These are phyloP conservation scores for Athrips mouffetella DNA, from an alignment of 2,888 invertebrate genomes.

Conservation along the genomic window DNA sequence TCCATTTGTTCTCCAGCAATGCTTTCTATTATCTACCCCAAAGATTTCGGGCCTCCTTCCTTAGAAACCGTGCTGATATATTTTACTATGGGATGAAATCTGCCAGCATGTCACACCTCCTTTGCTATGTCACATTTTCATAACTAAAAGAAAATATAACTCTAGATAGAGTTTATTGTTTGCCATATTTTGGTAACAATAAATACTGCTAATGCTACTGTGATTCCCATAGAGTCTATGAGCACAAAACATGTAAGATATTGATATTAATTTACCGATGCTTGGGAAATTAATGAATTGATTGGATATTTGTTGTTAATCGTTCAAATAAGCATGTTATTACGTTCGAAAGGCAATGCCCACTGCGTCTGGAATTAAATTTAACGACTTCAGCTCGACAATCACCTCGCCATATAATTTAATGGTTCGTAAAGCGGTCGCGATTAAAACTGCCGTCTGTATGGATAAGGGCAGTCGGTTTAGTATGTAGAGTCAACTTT, in stretches of 20 bases:
- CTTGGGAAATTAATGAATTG: no score
- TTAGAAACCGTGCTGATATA: slow-evolving; percentile 3
- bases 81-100: no score
- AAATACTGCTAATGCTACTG: no score
- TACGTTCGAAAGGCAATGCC: slow-evolving; percentile 27
- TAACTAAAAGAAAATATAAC: no score
- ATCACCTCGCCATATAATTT: slow-evolving; percentile 65
- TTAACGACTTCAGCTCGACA: slow-evolving; percentile 67
- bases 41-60: no score
- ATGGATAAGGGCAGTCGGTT: slow-evolving; percentile 64
- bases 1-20: slow-evolving; percentile 45
- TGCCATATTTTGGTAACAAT: no score
- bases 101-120: no score
- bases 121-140: no score
- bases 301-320: no score
- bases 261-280: no score
- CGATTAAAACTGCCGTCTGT: slow-evolving; percentile 71
- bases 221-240: no score
- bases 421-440: slow-evolving; percentile 69
- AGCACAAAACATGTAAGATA: no score
- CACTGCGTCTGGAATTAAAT: slow-evolving; percentile 59
- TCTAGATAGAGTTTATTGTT: not conserved
- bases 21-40: slow-evolving; percentile 34
- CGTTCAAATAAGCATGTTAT: slow-evolving; percentile 18
- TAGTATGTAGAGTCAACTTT: slow-evolving; percentile 65